A percentile compares a stretch with the other conserved stretches of the same genome.
These are phyloP conservation scores for Oligia latruncula DNA, from an alignment of 2,888 invertebrate genomes.

Conservation along the genomic window DNA sequence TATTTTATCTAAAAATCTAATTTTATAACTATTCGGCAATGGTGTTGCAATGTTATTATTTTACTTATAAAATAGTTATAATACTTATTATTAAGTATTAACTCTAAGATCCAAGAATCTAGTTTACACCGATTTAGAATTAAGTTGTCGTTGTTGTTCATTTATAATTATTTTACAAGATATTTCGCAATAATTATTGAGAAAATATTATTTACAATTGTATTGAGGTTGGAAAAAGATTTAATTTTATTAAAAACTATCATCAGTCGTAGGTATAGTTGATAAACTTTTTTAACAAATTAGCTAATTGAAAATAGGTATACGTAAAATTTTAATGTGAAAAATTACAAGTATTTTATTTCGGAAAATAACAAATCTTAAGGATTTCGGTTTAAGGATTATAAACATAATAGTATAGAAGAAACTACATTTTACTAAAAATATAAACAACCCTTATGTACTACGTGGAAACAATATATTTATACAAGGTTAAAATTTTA, in stretches of 20 bases:
- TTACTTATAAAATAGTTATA: slow-evolving; percentile 71
- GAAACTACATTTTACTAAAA: slow-evolving; percentile 61
- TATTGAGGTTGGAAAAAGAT: slow-evolving; percentile 77
- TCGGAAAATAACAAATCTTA: slow-evolving; percentile 25
- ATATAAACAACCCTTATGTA: slow-evolving; percentile 61
- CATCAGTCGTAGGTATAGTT: slow-evolving; percentile 84
- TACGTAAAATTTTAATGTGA: not conserved
- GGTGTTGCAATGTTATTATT: slow-evolving; percentile 82
- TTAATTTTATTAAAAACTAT: slow-evolving; percentile 77
- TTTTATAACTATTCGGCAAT: slow-evolving; percentile 78
- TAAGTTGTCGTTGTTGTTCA: slow-evolving; percentile 88
- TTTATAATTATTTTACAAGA: slow-evolving; percentile 73
- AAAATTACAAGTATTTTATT: slow-evolving; percentile 11
- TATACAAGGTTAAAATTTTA: slow-evolving; percentile 57
- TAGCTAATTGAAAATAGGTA: slow-evolving; percentile 32
- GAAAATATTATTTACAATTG: slow-evolving; percentile 75
- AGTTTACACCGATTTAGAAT: slow-evolving; percentile 88
- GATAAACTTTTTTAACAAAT: slow-evolving; percentile 64
- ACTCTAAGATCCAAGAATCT: slow-evolving; percentile 73
- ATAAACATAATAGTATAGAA: slow-evolving; percentile 53
- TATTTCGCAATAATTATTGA: slow-evolving; percentile 66
- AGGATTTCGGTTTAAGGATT: slow-evolving; percentile 2
- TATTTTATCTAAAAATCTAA: slow-evolving; percentile 73
- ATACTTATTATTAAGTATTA: slow-evolving; percentile 63
- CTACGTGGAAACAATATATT: slow-evolving; percentile 58